Evolutionary conservation across 2,888 invertebrate species (phyloP).

Genomic region (Onchidella celtica): DNA sequence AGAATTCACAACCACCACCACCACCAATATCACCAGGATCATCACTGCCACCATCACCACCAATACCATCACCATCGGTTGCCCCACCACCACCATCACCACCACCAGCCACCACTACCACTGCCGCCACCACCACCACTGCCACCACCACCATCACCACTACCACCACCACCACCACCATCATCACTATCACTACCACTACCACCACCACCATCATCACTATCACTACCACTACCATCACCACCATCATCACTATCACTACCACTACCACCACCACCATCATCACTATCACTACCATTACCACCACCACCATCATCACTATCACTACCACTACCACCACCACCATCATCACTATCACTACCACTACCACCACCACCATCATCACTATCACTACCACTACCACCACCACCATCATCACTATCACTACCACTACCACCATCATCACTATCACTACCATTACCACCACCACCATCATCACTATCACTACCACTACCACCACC

Average conservation of each 20-base stretch:
- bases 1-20: neutral
- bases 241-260: neutral
- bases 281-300: neutral
- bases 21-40: constrained; percentile 12
- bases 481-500: too few species aligned
- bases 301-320: neutral
- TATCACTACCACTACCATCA: neutral
- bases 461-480: too few species aligned
- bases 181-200: neutral
- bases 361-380: neutral
- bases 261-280: neutral
- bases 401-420: neutral
- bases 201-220: constrained; percentile 11
- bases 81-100: neutral
- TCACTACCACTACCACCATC: too few species aligned
- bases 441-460: too few species aligned
- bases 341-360: neutral
- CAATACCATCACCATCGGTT: constrained; percentile 22
- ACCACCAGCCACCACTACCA: neutral
- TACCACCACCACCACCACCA: constrained; percentile 21
- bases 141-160: constrained; percentile 45
- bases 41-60: constrained; percentile 26
- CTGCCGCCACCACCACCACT: neutral
- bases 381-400: neutral
- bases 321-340: neutral